Conservation (phyloP, 2,888 invertebrate genomes). For the Pseudolycoriella hygida region DNA sequence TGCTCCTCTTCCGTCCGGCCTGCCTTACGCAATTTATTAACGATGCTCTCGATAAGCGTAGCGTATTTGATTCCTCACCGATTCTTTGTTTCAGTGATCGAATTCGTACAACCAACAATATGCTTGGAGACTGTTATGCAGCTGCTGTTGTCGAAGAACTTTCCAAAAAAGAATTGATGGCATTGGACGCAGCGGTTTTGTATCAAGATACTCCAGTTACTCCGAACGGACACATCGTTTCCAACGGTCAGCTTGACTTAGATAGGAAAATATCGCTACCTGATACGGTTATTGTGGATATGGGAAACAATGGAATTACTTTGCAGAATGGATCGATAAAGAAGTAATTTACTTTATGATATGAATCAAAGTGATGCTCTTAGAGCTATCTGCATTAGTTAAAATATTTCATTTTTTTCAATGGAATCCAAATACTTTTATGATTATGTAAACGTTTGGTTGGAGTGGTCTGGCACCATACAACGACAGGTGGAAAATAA, state of each 20-base stretch:
- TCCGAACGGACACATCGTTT: constrained; percentile 32
- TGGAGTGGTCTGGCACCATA: too few species aligned
- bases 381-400: too few species aligned
- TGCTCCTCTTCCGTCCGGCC: too few species aligned
- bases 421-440: too few species aligned
- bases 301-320: constrained; percentile 22
- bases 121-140: constrained; percentile 75
- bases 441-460: too few species aligned
- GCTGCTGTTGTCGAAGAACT: constrained; percentile 71
- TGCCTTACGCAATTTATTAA: too few species aligned
- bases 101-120: constrained; percentile 72
- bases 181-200: constrained; percentile 37
- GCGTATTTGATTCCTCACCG: too few species aligned
- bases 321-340: background rate
- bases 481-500: too few species aligned
- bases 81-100: constrained; percentile 53
- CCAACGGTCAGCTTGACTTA: constrained; percentile 29
- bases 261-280: constrained; percentile 34
- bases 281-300: constrained; percentile 40
- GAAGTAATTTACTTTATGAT: too few species aligned
- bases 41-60: too few species aligned
- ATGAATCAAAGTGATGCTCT: too few species aligned
- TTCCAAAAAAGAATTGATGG: constrained; percentile 65
- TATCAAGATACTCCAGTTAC: constrained; percentile 18
- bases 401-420: too few species aligned